Base-by-base conservation (phyloP, 2,888 invertebrate genomes). In the Terebella lapidaria region DNA sequence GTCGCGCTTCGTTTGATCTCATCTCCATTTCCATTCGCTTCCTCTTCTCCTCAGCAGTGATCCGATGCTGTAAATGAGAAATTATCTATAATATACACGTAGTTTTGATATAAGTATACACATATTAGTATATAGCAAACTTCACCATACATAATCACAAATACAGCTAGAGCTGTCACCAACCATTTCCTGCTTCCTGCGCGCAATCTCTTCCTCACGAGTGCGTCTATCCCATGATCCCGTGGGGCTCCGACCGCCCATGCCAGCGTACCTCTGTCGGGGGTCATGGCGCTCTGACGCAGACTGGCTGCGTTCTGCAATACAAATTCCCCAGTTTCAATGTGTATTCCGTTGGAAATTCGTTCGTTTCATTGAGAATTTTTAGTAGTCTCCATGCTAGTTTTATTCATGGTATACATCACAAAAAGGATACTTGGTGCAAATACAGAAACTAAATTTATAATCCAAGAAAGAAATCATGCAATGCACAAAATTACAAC, bases 21-120 rank as follows among this genome's bases (percentile, higher is more conserved):
- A 94, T 85, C 81, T 94, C 94, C 85, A 88, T 82, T 85, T 92
- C 90, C 74, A 92, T 86, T 82, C 94, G 93, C 83, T 94, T 93
- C 79, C 91, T 87, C 73, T 92, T 86, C 81, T 94, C 94, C 77
- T 93, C 89, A 80, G 94, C 94, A 71, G 92, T 91, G 53, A 82
- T 73, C 63, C 78, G 75, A 67, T 80, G 78, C 83, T 94, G 89
- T 10, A 55, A 46, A 30, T 10, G 35, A 26, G 25, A 25, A 49
- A 49, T n/a, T 15, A 35, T 15, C n/a, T n/a, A n/a, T n/a, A n/a
- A n/a, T n/a, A n/a, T n/a, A n/a, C n/a, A n/a, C n/a, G n/a, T n/a
- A n/a, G n/a, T n/a, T n/a, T n/a, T n/a, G n/a, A n/a, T 35, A 15
- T 35, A 35, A 35, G 10, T 10, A 35, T n/a, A 35, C 42, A 35